These are phyloP conservation scores for Archegozetes longisetosus DNA, from an alignment of 1,140 invertebrate genomes.

Conservation along the genomic window DNA sequence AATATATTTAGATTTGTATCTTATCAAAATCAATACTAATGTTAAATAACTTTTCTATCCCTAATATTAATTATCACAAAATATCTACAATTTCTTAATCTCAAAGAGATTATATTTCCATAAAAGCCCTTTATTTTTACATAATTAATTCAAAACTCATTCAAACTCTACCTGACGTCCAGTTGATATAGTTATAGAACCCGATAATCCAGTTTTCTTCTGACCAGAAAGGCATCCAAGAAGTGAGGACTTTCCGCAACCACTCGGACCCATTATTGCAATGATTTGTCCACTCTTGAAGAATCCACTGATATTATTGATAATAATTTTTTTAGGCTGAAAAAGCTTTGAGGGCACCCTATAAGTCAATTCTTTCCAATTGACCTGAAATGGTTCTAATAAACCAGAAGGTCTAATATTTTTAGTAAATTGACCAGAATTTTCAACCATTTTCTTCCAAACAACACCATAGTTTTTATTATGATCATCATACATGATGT, in stretches of 20 bases:
- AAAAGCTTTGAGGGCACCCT: background rate
- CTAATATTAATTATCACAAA: too few species aligned
- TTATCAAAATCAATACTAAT: too few species aligned
- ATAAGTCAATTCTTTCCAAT: background rate
- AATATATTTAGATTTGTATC: too few species aligned
- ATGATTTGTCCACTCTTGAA: constrained; percentile 42
- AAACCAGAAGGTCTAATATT: background rate
- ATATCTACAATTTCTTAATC: too few species aligned
- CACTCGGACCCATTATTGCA: constrained; percentile 46
- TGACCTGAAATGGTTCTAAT: background rate
- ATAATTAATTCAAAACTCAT: too few species aligned
- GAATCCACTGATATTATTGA: constrained; percentile 48
- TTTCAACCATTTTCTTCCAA: too few species aligned
- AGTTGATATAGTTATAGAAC: background rate
- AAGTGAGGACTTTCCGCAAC: constrained; percentile 36
- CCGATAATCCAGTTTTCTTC: background rate
- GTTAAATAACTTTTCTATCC: too few species aligned
- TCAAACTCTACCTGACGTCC: background rate
- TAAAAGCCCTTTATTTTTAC: too few species aligned
- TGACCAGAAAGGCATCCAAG: background rate
- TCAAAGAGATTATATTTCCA: too few species aligned
- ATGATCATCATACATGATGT: too few species aligned
- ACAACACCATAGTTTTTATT: too few species aligned
- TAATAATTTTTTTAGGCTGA: constrained; percentile 8
- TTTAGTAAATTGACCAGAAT: too few species aligned